Conservation (phyloP, 1,140 invertebrate species). For the Zaprionus lachaisei region DNA sequence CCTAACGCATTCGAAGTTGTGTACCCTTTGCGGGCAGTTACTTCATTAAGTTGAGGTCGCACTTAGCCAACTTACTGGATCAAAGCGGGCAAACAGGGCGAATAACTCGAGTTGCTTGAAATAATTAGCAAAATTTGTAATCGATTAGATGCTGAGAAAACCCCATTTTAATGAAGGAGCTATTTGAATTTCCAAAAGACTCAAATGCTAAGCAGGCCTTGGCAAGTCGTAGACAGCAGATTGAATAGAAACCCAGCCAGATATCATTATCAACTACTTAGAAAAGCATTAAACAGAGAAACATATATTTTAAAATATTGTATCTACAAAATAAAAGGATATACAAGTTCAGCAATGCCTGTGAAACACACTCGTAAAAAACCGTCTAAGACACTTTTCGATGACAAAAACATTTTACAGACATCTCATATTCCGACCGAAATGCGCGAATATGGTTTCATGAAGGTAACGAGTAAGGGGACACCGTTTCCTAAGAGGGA, state of each 20-base stretch:
- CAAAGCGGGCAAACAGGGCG: slow-evolving; percentile 17
- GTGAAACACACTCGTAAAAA: neutral
- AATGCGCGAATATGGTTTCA: slow-evolving; percentile 41
- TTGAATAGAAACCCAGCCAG: neutral
- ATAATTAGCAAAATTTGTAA: slow-evolving; percentile 17
- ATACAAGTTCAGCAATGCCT: neutral
- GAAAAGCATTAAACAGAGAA: neutral
- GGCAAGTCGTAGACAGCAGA: neutral
- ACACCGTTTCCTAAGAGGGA: slow-evolving; percentile 8
- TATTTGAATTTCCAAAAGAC: neutral
- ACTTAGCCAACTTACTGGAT: slow-evolving; percentile 7
- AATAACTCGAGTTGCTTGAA: neutral
- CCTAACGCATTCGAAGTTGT: slow-evolving; percentile 20
- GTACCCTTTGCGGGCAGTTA: slow-evolving; percentile 5
- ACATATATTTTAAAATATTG: neutral
- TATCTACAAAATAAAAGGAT: neutral
- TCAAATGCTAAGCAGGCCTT: neutral
- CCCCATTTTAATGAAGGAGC: neutral
- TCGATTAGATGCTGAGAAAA: neutral
- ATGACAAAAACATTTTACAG: neutral
- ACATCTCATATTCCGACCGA: neutral
- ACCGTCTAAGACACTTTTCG: neutral
- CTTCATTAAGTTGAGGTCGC: slow-evolving; percentile 7
- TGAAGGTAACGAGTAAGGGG: slow-evolving; percentile 3
- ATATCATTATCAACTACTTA: neutral